Evolutionary conservation across 2,888 invertebrate genomes (phyloP), one percentile per base, ranked within the genome.

Genomic region (Eueremaeus valkanovi): DNA sequence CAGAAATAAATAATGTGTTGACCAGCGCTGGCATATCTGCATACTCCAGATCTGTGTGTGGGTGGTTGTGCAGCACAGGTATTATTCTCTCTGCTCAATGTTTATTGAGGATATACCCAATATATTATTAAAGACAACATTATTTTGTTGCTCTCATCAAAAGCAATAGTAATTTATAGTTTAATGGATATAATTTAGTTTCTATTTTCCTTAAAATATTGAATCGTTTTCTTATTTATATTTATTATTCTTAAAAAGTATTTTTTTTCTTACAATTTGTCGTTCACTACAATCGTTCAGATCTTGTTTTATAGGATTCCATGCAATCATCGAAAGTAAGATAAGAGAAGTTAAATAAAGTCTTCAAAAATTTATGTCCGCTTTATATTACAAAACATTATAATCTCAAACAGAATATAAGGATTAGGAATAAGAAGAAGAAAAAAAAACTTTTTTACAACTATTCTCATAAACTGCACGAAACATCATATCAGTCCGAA

Each of bases 51-150:
- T 63, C 33, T n/a, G 58, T 29, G 68, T 68, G 68, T 68, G 68
- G 68, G 68, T 68, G 68, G 68, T 24, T 68, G 24, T 40, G 21
- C 21, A 13, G 6, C 40, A 24, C 21, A n/a, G 27, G 6, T 24
- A 13, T 24, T n/a, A n/a, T n/a, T 55, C 55, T 24, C 3, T 3
- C 3, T 63, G 42, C 42, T 68, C 68, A 68, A 40, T 2, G 42
- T 68, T 68, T 68, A 68, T 68, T 68, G 68, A 68, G 24, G 68
- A 68, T 8, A 21, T n/a, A 40, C 42, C 24, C 40, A n/a, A 40
- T 68, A 68, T 68, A 68, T 68, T 68, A 68, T 68, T 68, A 68
- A 40, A 40, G 21, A 40, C 11, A 68, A 68, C 68, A 68, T 68
- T 68, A 68, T 68, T 40, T 68, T 40, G 40, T 40, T 33, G 68